Base-by-base conservation (phyloP, 35 echinoderm and acorn worm genomes). In the Anneissia japonica region DNA sequence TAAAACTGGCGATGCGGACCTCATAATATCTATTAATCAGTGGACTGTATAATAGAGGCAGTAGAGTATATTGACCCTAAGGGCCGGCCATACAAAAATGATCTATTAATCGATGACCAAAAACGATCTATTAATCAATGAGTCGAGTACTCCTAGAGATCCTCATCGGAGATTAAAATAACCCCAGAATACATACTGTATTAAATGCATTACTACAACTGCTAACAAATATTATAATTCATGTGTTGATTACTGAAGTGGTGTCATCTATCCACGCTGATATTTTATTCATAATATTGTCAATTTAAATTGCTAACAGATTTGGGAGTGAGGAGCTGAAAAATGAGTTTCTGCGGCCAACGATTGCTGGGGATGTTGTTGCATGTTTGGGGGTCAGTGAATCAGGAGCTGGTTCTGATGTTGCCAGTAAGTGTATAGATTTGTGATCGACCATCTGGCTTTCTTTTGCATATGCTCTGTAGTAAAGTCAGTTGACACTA, bases 391-490 rank as follows among this genome's bases (percentile, higher is more conserved):
- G 94, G 38, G 88, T 97, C 12, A 97, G 94, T 88, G 94, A 97
- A 80, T 74, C 88, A 14, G 87, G 46, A 7, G 87, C 90, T 33
- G 94, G 94, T 11, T 97, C 94, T 7, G 94, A 97, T 87, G 94
- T 97, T 16, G 94, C 94, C 37, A 97, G 94, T 97, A 90, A 93
- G 89, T n/a, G n/a, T n/a, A n/a, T n/a, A n/a, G n/a, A n/a, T n/a
- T n/a, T n/a, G n/a, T n/a, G n/a, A n/a, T n/a, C n/a, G n/a, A n/a
- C n/a, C n/a, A n/a, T n/a, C n/a, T n/a, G n/a, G n/a, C n/a, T n/a
- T n/a, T n/a, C n/a, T n/a, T n/a, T n/a, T n/a, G n/a, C n/a, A n/a
- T n/a, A n/a, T n/a, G n/a, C n/a, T n/a, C n/a, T n/a, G n/a, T n/a
- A n/a, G n/a, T n/a, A n/a, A n/a, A n/a, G n/a, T n/a, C n/a, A n/a